Evolutionary conservation across 2,113 vertebrate species (phyloP).

Genomic region (Bubalus kerabau): DNA sequence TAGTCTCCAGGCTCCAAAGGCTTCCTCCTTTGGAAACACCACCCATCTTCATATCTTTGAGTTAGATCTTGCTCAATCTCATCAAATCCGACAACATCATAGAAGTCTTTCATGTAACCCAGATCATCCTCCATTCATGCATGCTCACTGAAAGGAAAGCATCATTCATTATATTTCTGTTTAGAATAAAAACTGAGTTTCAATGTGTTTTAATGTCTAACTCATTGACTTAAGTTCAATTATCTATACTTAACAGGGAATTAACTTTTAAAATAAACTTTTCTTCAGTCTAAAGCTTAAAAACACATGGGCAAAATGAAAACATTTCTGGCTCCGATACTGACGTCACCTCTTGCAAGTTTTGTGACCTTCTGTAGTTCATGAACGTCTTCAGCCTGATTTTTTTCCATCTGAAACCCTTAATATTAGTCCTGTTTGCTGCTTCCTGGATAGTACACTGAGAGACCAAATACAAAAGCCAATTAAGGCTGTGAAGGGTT

Average conservation of each 20-base stretch:
- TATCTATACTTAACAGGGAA: neutral
- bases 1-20: neutral
- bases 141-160: slow-evolving; percentile 80
- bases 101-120: slow-evolving; percentile 77
- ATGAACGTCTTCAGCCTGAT: neutral
- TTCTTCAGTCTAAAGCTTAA: neutral
- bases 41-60: slow-evolving; percentile 74
- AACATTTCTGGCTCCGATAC: neutral
- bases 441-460: neutral
- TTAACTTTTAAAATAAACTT: neutral
- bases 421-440: too few relatives aligned
- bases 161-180: slow-evolving; percentile 83
- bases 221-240: neutral
- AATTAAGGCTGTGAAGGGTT: neutral
- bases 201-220: neutral
- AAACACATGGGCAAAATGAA: neutral
- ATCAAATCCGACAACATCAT: slow-evolving; percentile 72
- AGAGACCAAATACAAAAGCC: neutral
- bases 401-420: neutral
- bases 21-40: neutral
- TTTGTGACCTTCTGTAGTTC: neutral
- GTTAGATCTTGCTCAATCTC: slow-evolving; percentile 73
- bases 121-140: slow-evolving; percentile 77
- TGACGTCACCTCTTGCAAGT: neutral
- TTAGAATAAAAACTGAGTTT: slow-evolving; percentile 33